These are phyloP conservation scores for Dicrurus megarhynchus DNA, from an alignment of 2,113 vertebrate species.

Conservation along the genomic window DNA sequence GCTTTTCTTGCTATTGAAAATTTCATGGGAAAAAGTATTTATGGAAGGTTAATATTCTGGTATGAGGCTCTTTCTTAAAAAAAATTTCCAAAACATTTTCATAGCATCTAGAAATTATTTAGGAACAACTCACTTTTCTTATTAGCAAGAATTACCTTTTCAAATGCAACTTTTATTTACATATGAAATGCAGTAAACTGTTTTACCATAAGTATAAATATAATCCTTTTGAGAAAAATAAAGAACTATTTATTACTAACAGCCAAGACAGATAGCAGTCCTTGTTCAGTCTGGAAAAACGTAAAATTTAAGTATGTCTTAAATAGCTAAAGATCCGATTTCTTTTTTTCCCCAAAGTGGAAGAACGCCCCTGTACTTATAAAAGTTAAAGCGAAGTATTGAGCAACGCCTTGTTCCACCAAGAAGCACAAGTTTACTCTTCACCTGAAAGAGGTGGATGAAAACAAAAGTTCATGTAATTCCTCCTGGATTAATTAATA, in stretches of 20 bases:
- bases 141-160: background rate
- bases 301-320: background rate
- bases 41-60: background rate
- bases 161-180: background rate
- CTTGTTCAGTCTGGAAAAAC: background rate
- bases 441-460: background rate
- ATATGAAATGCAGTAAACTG: background rate
- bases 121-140: background rate
- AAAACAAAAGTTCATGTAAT: background rate
- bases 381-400: background rate
- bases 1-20: background rate
- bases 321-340: background rate
- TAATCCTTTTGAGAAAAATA: background rate
- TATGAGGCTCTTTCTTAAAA: background rate
- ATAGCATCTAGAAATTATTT: background rate
- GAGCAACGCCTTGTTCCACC: background rate
- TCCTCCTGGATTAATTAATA: background rate
- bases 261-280: background rate
- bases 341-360: background rate
- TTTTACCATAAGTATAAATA: background rate
- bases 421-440: background rate
- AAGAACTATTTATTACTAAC: background rate
- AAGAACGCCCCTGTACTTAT: background rate
- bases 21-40: background rate
- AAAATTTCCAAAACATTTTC: background rate